Percentiles rank a stretch among this genome's conserved stretches.
phyloP scores from a whole-genome alignment of 2,888 invertebrate species.

The Dicyrtoma fusca region DNA sequence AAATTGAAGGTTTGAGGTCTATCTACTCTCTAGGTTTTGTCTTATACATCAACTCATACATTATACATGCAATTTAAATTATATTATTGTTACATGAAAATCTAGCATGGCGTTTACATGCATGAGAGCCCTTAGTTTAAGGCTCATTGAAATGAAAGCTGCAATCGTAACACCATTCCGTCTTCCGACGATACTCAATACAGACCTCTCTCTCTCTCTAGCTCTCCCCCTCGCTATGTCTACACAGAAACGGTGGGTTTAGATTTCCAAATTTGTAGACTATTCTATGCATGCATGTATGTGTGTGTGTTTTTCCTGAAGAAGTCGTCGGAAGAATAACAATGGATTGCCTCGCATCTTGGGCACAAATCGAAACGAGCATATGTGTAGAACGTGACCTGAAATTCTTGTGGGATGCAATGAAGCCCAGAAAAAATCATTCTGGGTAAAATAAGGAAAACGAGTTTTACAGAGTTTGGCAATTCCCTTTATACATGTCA shows the following conservation, averaged over 20 bases:
- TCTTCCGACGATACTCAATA: too few species aligned
- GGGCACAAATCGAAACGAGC: constrained; percentile 10
- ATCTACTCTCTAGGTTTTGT: too few species aligned
- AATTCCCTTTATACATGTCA: too few species aligned
- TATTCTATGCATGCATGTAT: too few species aligned
- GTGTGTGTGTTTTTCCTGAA: too few species aligned
- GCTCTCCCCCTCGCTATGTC: too few species aligned
- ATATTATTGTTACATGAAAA: constrained; percentile 8
- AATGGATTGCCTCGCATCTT: background rate
- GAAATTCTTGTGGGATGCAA: constrained; percentile 10
- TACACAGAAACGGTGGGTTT: background rate
- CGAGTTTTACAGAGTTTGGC: too few species aligned
- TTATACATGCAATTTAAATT: constrained; percentile 14
- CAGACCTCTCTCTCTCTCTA: too few species aligned
- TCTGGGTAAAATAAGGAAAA: too few species aligned
- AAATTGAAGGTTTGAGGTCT: too few species aligned
- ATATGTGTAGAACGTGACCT: constrained; percentile 10
- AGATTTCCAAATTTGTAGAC: too few species aligned
- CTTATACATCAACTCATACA: constrained; percentile 3
- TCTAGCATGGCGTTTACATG: constrained; percentile 4
- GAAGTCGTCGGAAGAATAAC: background rate
- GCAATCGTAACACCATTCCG: background rate
- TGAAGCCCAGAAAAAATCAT: background rate
- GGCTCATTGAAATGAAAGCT: constrained; percentile 14
- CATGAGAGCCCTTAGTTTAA: constrained; percentile 12